Conservation (phyloP, 2,888 invertebrate species). For the Parnassius apollo region DNA sequence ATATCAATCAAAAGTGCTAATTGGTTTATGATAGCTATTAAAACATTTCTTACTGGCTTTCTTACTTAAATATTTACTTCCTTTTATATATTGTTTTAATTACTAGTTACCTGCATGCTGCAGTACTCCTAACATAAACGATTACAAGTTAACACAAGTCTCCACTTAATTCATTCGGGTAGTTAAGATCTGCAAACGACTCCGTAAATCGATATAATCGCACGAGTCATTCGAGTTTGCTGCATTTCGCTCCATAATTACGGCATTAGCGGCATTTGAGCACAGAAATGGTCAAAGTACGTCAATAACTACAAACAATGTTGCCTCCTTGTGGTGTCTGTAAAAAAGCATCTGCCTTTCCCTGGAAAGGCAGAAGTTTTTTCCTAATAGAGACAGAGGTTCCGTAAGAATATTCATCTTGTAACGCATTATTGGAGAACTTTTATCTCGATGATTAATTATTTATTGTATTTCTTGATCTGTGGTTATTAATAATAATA, state of each 20-base stretch:
- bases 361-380: slow-evolving; percentile 48
- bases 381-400: slow-evolving; percentile 3
- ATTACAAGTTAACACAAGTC: slow-evolving; percentile 15
- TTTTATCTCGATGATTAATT: too few relatives aligned
- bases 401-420: slow-evolving; percentile 1
- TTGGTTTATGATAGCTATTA: too few relatives aligned
- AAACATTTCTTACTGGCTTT: too few relatives aligned
- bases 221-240: slow-evolving; percentile 49
- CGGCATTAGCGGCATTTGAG: slow-evolving; percentile 53
- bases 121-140: background rate
- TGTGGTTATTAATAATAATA: too few relatives aligned
- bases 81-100: slow-evolving; percentile 11
- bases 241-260: slow-evolving; percentile 52
- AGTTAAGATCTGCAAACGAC: slow-evolving; percentile 25
- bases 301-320: slow-evolving; percentile 42
- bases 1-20: too few relatives aligned
- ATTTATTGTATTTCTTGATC: too few relatives aligned
- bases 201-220: slow-evolving; percentile 49
- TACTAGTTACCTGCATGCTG: background rate
- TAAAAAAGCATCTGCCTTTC: too few relatives aligned
- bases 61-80: slow-evolving; percentile 2
- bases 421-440: slow-evolving; percentile 10
- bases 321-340: slow-evolving; percentile 37
- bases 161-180: slow-evolving; percentile 10
- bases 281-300: slow-evolving; percentile 63